phyloP scores from a whole-genome alignment of 2,797 vertebrate genomes.

The Graptemys geographica region DNA sequence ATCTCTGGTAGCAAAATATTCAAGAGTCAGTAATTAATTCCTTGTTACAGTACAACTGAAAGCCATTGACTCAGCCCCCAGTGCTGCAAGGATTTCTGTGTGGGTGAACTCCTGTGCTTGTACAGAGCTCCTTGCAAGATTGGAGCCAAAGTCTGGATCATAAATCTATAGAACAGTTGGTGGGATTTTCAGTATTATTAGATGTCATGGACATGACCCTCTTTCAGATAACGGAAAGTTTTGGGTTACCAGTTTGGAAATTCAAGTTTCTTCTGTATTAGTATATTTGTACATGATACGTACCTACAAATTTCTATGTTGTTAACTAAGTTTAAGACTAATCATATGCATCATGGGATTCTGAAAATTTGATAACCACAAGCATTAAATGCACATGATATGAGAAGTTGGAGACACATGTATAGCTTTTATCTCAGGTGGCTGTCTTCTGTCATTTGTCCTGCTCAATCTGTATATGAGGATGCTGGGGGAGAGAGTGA shows the following conservation, averaged over 20 bases:
- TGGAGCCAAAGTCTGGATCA: slow-evolving; percentile 16
- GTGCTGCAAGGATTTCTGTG: neutral
- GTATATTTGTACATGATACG: neutral
- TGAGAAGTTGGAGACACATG: neutral
- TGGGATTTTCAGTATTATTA: neutral
- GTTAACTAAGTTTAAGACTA: neutral
- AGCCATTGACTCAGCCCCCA: neutral
- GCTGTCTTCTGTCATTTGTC: slow-evolving; percentile 6
- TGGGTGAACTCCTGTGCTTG: slow-evolving; percentile 28
- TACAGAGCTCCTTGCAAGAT: neutral
- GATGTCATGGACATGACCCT: neutral
- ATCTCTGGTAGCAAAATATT: neutral
- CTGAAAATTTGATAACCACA: neutral
- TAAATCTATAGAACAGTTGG: neutral
- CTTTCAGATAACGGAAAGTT: neutral
- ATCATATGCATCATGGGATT: neutral
- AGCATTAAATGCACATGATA: neutral
- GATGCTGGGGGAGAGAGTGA: accelerated
- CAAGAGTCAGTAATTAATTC: slow-evolving; percentile 20
- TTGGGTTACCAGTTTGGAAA: neutral
- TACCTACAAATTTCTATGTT: neutral
- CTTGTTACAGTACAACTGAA: neutral
- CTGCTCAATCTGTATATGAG: neutral
- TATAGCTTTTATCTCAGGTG: neutral
- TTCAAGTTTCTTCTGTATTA: neutral